These are phyloP conservation scores for Mesembrinibis cayennensis DNA, from an alignment of 2,113 vertebrate species.

Conservation along the genomic window DNA sequence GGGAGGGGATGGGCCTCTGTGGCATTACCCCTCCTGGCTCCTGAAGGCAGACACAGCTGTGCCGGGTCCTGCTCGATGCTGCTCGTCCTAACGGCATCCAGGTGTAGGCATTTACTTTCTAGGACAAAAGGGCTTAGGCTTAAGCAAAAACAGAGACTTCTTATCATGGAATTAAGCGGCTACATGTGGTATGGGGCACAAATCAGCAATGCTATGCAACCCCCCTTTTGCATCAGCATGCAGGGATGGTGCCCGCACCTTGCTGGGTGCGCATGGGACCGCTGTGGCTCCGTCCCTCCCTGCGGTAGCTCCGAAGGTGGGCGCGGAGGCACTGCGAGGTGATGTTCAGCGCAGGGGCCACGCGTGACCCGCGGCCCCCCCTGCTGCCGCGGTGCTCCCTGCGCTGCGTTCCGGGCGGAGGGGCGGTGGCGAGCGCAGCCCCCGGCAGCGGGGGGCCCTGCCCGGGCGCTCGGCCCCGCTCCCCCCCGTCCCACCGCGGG, in stretches of 20 bases:
- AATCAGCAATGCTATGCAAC: fast-evolving
- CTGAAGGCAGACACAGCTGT: fast-evolving
- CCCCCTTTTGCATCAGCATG: fast-evolving
- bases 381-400: background rate
- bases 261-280: fast-evolving
- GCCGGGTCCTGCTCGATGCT: background rate
- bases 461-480: no score
- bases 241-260: fast-evolving
- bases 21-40: no score
- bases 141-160: fast-evolving
- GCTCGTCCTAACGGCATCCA: background rate
- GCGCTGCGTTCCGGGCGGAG: fast-evolving
- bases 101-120: background rate
- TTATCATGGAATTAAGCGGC: fast-evolving
- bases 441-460: no score
- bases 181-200: fast-evolving
- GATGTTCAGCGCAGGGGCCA: background rate
- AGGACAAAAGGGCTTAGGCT: background rate
- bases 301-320: background rate
- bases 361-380: background rate
- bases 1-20: background rate
- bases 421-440: background rate
- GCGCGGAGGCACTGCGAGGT: fast-evolving
- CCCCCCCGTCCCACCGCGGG: background rate
- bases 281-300: no score